These are phyloP conservation scores for Lamprologus tigripictilis DNA, from an alignment of 2,113 vertebrate genomes.

Conservation along the genomic window DNA sequence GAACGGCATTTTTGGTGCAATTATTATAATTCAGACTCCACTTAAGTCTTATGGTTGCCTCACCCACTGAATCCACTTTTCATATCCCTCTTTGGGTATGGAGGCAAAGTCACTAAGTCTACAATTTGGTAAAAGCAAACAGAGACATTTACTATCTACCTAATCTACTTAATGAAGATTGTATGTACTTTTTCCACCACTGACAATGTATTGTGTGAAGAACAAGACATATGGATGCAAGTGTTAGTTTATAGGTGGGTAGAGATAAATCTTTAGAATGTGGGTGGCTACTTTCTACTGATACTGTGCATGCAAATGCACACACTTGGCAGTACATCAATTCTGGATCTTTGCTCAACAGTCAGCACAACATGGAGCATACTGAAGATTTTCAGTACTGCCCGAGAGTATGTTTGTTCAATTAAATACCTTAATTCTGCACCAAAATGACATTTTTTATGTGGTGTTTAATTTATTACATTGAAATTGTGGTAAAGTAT, in stretches of 20 bases:
- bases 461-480: background rate
- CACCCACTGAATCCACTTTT: background rate
- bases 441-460: background rate
- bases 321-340: background rate
- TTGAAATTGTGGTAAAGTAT: background rate
- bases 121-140: background rate
- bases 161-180: background rate
- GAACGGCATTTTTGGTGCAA: background rate
- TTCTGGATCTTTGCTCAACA: conserved; percentile 3
- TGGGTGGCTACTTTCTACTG: conserved; percentile 47
- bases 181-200: background rate
- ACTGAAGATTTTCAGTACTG: background rate
- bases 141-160: background rate
- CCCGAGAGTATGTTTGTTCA: background rate
- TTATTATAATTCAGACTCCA: background rate
- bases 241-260: conserved; percentile 35
- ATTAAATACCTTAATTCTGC: background rate
- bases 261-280: conserved; percentile 22
- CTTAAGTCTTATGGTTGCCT: background rate
- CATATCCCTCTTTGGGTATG: background rate
- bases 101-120: background rate
- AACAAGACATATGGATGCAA: conserved; percentile 20
- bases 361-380: background rate
- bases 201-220: background rate
- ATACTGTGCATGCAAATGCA: conserved; percentile 36